These are phyloP conservation scores for Volucella zonaria DNA, from an alignment of 2,888 invertebrate species.

Conservation along the genomic window DNA sequence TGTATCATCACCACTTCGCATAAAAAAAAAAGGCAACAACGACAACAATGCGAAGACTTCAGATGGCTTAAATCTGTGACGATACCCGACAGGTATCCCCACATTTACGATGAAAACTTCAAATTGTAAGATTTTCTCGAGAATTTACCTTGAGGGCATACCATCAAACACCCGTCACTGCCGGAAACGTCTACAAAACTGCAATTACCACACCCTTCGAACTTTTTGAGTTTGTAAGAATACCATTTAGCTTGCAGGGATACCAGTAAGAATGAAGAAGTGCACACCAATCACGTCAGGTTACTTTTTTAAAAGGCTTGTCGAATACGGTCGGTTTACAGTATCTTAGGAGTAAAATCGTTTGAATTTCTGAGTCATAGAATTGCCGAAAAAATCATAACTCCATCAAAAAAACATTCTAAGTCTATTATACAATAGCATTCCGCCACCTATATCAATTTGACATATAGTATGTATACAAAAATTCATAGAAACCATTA, in stretches of 20 bases:
- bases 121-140: too few species aligned
- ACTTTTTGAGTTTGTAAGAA: too few species aligned
- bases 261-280: constrained; percentile 62
- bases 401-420: constrained; percentile 66
- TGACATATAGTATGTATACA: constrained; percentile 53
- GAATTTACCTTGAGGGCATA: too few species aligned
- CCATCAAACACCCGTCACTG: too few species aligned
- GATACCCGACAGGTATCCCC: too few species aligned
- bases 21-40: too few species aligned
- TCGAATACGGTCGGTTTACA: constrained; percentile 58
- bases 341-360: constrained; percentile 20
- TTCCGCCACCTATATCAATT: constrained; percentile 51
- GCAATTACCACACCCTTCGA: too few species aligned
- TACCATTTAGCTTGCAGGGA: constrained; percentile 12
- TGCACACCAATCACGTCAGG: constrained; percentile 68
- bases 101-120: too few species aligned
- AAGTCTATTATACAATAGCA: constrained; percentile 55
- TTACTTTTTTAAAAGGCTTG: constrained; percentile 62
- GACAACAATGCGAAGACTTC: too few species aligned
- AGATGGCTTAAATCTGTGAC: too few species aligned
- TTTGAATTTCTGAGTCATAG: too few species aligned
- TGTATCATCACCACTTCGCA: not conserved
- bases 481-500: constrained; percentile 58
- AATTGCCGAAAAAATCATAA: constrained; percentile 44
- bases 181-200: too few species aligned